These are phyloP conservation scores for Melanotaenia trifasciata DNA, from an alignment of 2,797 vertebrate species.

Conservation along the genomic window DNA sequence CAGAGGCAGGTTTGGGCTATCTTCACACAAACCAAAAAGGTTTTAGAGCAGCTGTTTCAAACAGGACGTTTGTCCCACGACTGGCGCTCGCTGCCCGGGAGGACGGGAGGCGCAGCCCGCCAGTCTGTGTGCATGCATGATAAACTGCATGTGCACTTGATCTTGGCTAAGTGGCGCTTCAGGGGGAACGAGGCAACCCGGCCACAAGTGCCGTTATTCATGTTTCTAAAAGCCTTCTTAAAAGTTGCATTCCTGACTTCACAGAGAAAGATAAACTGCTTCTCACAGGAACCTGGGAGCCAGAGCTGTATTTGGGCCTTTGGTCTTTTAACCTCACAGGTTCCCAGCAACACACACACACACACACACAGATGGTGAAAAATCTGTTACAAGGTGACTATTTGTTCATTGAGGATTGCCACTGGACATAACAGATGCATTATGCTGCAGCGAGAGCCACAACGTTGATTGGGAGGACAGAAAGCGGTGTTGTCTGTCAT, in stretches of 20 bases:
- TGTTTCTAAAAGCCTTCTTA: constrained; percentile 63
- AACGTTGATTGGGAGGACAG: constrained; percentile 40
- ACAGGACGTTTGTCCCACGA: constrained; percentile 48
- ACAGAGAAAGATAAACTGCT: constrained; percentile 62
- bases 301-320: constrained; percentile 44
- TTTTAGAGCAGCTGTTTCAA: constrained; percentile 52
- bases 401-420: constrained; percentile 21
- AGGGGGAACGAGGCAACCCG: constrained; percentile 31
- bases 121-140: constrained; percentile 39
- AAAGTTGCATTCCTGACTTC: constrained; percentile 74
- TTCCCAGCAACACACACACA: constrained; percentile 40
- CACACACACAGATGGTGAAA: constrained; percentile 39
- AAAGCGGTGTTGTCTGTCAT: constrained; percentile 55
- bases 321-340: constrained; percentile 44
- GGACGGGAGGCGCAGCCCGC: constrained; percentile 38
- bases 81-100: constrained; percentile 32
- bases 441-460: constrained; percentile 11
- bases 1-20: constrained; percentile 32
- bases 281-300: constrained; percentile 64
- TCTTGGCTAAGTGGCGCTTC: constrained; percentile 67
- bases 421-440: constrained; percentile 20
- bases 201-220: constrained; percentile 68
- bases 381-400: constrained; percentile 28
- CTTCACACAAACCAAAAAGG: constrained; percentile 35
- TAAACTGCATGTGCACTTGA: constrained; percentile 65